Evolutionary conservation across 2,888 invertebrate genomes (phyloP).

Genomic region (Desoria tigrina): DNA sequence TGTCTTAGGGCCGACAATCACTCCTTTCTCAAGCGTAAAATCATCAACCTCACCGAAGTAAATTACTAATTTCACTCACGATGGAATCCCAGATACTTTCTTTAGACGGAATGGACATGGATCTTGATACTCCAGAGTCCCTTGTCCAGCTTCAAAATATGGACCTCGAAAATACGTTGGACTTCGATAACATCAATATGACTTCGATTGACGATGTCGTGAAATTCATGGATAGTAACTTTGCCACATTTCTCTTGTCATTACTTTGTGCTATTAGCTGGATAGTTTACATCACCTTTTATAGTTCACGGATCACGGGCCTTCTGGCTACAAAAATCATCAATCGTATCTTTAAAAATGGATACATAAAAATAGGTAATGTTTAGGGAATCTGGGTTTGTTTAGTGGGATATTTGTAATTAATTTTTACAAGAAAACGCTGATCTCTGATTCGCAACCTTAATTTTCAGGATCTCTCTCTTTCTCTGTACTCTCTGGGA

Average conservation of each 20-base stretch:
- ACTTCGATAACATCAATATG: neutral
- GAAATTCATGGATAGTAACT: constrained; percentile 71
- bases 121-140: constrained; percentile 1
- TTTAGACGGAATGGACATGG: too few relatives aligned
- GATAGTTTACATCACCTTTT: constrained; percentile 92
- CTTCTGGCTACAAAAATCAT: constrained; percentile 84
- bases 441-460: neutral
- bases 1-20: too few relatives aligned
- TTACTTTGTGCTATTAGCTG: constrained; percentile 80
- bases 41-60: too few relatives aligned
- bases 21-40: too few relatives aligned
- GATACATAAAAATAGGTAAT: constrained; percentile 84
- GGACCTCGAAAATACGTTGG: neutral
- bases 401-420: constrained; percentile 15
- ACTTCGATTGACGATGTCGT: constrained; percentile 32
- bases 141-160: neutral
- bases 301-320: constrained; percentile 89
- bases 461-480: constrained; percentile 82
- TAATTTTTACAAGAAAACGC: neutral
- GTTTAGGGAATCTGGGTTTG: constrained; percentile 43
- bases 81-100: too few relatives aligned
- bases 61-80: too few relatives aligned
- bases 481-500: constrained; percentile 92
- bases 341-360: constrained; percentile 82
- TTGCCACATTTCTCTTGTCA: constrained; percentile 75